Base-by-base conservation (phyloP, 2,888 invertebrate genomes). In the Chromoteleia sp. region DNA sequence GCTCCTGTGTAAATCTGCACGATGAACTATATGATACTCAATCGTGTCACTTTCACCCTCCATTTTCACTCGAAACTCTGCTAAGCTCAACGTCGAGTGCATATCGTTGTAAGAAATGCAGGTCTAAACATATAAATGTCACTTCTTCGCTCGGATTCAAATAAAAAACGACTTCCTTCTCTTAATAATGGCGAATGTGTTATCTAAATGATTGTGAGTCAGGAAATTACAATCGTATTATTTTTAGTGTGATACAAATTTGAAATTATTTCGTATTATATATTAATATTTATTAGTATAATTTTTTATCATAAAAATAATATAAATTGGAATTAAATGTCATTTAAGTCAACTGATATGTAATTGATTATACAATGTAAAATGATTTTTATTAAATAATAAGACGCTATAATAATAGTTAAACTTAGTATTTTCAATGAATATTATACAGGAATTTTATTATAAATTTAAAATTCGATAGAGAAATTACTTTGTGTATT, bases 1-100 rank as follows among this genome's bases (percentile, higher is more conserved):
- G 86, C 87, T 88, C 86, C 85, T 86, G 86, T 88, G 87, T 91
- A 91, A 91, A 91, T 91, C 89, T 90, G 89, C 87, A 86, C 87
- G 86, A 84, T 88, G 87, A 65, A 89, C 88, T 89, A 90, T 91
- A 88, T 87, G 87, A 86, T 84, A 84, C 79, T 82, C 83, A 80
- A 85, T 84, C 43, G 50, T 48, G 41, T 61, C 80, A 43, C 43
- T 71, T 74, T 19, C 58, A 41, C 36, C 65, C 36, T 58, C 25
- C 39, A 25, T 50, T 71, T 65, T 74, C 70, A 14, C 30, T 15
- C 45, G 29, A 75, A 63, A 70, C 39, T 65, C 58, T 41, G 8
- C 52, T 59, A 59, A 78, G 39, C 63, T 63, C 52, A 41, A 74
- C 74, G 45, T 52, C 67, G 73, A 68, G 68, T 75, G 76, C 81